A percentile compares a stretch with the other conserved stretches of the same genome.
Conservation (phyloP, 2,888 invertebrate genomes). For the Bruchidius siliquastri region DNA sequence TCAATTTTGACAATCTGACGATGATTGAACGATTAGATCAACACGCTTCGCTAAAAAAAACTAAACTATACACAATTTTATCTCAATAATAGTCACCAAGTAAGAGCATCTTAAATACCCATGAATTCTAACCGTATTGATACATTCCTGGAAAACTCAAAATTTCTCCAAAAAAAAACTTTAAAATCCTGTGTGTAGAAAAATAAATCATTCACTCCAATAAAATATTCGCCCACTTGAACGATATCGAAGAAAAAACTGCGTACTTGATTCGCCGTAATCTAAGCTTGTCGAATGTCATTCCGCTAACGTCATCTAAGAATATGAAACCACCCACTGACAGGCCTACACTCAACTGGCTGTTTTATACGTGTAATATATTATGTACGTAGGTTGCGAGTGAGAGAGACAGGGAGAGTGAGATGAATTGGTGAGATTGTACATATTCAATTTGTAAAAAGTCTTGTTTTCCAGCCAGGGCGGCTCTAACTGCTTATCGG, state of each 20-base stretch:
- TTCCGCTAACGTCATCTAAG: background rate
- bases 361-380: background rate
- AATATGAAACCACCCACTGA: background rate
- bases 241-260: background rate
- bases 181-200: too few species aligned
- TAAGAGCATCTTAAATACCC: too few species aligned
- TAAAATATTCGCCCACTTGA: too few species aligned
- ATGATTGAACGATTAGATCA: too few species aligned
- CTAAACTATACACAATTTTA: too few species aligned
- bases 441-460: background rate
- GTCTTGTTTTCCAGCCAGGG: background rate
- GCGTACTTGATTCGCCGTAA: background rate
- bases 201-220: too few species aligned
- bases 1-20: too few species aligned
- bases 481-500: background rate
- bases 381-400: background rate
- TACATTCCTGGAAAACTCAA: too few species aligned
- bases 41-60: too few species aligned
- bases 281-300: background rate
- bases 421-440: background rate
- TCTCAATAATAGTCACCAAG: too few species aligned
- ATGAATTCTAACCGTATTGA: too few species aligned
- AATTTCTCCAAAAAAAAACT: too few species aligned
- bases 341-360: background rate
- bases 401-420: background rate